Base-by-base conservation (phyloP, 2,888 invertebrate genomes). In the Ormia ochracea region DNA sequence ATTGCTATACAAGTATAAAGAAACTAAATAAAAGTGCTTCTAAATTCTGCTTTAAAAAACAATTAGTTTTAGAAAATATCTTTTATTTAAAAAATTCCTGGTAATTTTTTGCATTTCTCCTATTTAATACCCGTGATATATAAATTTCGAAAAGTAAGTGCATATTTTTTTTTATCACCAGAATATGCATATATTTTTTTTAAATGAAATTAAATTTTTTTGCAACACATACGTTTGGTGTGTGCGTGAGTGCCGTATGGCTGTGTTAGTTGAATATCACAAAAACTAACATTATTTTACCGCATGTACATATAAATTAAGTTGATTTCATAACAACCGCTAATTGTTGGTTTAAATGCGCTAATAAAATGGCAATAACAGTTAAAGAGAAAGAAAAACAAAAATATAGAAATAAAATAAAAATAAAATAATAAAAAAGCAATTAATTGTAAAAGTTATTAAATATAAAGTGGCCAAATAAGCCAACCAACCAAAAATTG, bases 311-410 rank as follows among this genome's bases (percentile, higher is more conserved):
- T n/a, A n/a, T 80, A 80, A 80, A 76, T 80, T 76, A 76, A 76
- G 72, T 76, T 73, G 72, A 80, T 80, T 80, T 76, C 66, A 76
- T 80, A 76, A 80, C 76, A 73, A 80, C 80, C 80, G 76, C 80
- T 80, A 80, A 80, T 80, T 80, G 80, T 68, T 76, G 80, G 76
- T 63, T 80, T 80, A 76, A 80, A 80, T 76, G 56, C 61, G 80
- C 76, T 80, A 80, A 80, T 80, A 80, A 76, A 80, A 73, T 69
- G 36, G 76, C 72, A 80, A 80, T 76, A 76, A 76, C 68, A 68
- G 76, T 80, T 80, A 68, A 73, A n/a, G n/a, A n/a, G n/a, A n/a
- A 80, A 63, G 48, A 56, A 56, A 72, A 78, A 75, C 75, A 36
- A 61, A 79, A 58, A 63, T 70, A 26, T 19, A 70, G 36, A 75